A percentile compares a stretch with the other conserved stretches of the same genome.
Evolutionary conservation across 2,113 vertebrate genomes (phyloP).

Genomic region (Pelobates fuscus): DNA sequence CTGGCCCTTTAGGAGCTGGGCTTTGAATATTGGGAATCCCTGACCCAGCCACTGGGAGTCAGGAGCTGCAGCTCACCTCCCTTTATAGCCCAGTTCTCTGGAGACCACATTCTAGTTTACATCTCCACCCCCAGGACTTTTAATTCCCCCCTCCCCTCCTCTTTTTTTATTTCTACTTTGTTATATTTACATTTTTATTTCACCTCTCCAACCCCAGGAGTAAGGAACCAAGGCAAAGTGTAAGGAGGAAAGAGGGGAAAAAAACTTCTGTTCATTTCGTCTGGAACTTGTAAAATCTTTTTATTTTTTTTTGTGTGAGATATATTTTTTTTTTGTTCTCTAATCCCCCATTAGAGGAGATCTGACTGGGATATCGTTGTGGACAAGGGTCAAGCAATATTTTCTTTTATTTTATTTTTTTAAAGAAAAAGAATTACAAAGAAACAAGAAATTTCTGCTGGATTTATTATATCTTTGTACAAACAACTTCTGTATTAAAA

Average conservation of each 20-base stretch:
- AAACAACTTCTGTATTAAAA: too few relatives aligned
- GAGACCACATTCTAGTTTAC: background rate
- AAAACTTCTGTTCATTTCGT: slow-evolving; percentile 22
- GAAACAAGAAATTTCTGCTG: background rate
- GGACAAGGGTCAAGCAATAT: background rate
- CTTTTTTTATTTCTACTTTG: background rate
- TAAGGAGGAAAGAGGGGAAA: slow-evolving; percentile 13
- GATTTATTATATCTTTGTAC: slow-evolving; percentile 3
- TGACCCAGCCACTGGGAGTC: background rate
- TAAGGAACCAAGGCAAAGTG: background rate
- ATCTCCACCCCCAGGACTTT: slow-evolving; percentile 26
- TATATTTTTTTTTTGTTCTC: background rate
- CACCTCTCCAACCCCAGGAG: slow-evolving; percentile 9
- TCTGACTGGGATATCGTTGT: background rate
- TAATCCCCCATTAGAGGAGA: background rate
- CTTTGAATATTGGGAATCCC: background rate
- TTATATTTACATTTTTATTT: background rate
- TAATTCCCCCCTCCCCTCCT: background rate
- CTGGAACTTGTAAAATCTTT: slow-evolving; percentile 39
- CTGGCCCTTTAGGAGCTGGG: background rate
- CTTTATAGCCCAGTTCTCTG: background rate
- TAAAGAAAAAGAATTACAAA: background rate
- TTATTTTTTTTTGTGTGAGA: slow-evolving; percentile 7
- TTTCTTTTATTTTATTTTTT: background rate
- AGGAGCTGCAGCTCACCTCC: background rate